These are phyloP conservation scores for Crotalus tigris DNA, from an alignment of 2,113 vertebrate genomes.

Conservation along the genomic window DNA sequence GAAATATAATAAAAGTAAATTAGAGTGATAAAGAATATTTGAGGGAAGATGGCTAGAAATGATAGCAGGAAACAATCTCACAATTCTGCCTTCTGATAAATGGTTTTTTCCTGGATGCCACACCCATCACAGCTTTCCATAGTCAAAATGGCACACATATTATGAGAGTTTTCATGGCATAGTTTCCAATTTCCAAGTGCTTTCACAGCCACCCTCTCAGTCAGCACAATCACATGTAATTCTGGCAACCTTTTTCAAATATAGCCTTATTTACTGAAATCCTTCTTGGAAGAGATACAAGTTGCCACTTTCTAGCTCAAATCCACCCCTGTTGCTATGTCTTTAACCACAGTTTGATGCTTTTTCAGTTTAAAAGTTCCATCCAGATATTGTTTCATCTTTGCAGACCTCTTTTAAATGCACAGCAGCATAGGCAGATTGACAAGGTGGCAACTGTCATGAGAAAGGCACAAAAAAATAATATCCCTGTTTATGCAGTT, in stretches of 20 bases:
- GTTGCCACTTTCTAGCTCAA: not conserved
- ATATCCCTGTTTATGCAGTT: not conserved
- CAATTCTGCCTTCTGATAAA: not conserved
- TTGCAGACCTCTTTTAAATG: not conserved
- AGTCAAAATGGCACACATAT: not conserved
- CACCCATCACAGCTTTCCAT: not conserved
- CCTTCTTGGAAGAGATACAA: not conserved
- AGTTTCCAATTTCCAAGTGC: not conserved
- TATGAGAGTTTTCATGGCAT: not conserved
- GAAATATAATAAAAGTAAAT: not conserved
- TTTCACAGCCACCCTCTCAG: not conserved
- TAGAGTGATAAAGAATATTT: not conserved
- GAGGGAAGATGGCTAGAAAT: not conserved
- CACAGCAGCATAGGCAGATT: not conserved
- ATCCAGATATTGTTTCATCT: not conserved
- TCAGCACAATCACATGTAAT: not conserved
- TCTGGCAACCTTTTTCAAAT: not conserved
- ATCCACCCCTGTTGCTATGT: not conserved
- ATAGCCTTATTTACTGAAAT: not conserved
- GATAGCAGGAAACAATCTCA: not conserved
- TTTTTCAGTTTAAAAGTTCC: not conserved
- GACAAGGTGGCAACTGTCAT: not conserved
- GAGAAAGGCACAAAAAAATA: rapidly evolving
- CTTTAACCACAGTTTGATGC: not conserved
- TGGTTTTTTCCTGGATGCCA: not conserved